Base-by-base conservation (phyloP, 2,888 invertebrate genomes). In the Parthenolecanium corni region DNA sequence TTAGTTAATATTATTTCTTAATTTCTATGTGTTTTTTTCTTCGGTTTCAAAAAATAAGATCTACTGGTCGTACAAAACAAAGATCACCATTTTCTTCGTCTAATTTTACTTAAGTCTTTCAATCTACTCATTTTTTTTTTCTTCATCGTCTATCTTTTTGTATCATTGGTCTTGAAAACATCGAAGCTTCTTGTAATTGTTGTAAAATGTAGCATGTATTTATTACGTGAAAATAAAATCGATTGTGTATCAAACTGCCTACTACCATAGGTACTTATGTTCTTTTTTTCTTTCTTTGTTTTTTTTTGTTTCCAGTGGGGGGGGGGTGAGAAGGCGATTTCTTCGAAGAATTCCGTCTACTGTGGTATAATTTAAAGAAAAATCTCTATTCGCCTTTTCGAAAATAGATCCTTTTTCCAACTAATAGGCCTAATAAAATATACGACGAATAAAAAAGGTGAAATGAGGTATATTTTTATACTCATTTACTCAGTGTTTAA, bases 31-130 rank as follows among this genome's bases (percentile, higher is more conserved):
- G 14, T 2, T 21, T 24, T 51, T 51, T 36, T 52, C 20, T 23
- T 18, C 21, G n/a, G 23, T 21, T 23, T 5, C 24, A 40, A n/a
- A 47, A 20, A 20, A n/a, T 23, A 31, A 38, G 20, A 3, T n/a
- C 11, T 47, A 3, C n/a, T 20, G 42, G 40, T 14, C 44, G 14
- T 16, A 16, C 14, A 14, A 44, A n/a, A 18, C 4, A 18, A 16
- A 4, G 38, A 40, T 40, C 38, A 21, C 20, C 16, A 24, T 56
- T 46, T 56, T 56, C 21, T 16, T 21, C 49, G 38, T n/a, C n/a
- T 58, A 31, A 49, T 58, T 47, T 36, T 58, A 58, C 58, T 47
- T 58, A 38, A 58, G 58, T 58, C 58, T 58, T 58, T 58, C 58
- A 58, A 49, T 31, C 46, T 58, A 49, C 31, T n/a, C n/a, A n/a